Percentiles rank a stretch among this genome's conserved stretches.
Conservation (phyloP, 2,797 vertebrate genomes). For the Rhynchonycteris naso region DNA sequence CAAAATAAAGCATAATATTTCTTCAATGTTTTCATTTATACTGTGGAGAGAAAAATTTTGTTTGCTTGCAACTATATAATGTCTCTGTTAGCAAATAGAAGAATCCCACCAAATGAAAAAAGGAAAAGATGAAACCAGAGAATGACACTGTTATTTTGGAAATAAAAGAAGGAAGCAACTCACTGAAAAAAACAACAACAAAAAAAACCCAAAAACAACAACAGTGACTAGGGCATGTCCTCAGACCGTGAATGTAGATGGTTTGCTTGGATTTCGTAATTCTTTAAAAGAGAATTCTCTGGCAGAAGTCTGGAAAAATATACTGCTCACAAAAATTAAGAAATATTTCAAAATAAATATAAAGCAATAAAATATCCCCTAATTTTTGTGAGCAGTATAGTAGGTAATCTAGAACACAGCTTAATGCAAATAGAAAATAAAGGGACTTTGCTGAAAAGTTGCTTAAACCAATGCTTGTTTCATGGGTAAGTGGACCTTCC, state of each 20-base stretch:
- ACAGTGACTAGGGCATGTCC: not conserved
- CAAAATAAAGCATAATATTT: not conserved
- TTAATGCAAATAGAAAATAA: not conserved
- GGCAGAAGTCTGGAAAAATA: not conserved
- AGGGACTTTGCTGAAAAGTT: not conserved
- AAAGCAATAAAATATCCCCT: no score
- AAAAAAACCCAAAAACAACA: no score
- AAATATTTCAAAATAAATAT: no score
- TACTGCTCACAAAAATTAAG: no score
- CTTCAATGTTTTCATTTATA: not conserved
- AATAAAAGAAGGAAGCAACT: not conserved
- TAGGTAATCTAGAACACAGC: not conserved
- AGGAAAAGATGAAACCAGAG: not conserved
- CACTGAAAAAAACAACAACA: not conserved
- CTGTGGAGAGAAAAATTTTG: not conserved
- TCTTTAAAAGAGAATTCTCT: not conserved
- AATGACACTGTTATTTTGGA: not conserved
- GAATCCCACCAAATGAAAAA: not conserved
- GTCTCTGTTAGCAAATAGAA: conserved; percentile 1
- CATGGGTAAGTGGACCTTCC: not conserved
- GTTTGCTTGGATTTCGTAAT: not conserved
- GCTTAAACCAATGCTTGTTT: not conserved
- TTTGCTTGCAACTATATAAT: not conserved
- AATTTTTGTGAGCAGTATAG: no score
- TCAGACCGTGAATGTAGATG: not conserved